Evolutionary conservation across 2,888 invertebrate species (phyloP).

Genomic region (Plagodis dolabraria): DNA sequence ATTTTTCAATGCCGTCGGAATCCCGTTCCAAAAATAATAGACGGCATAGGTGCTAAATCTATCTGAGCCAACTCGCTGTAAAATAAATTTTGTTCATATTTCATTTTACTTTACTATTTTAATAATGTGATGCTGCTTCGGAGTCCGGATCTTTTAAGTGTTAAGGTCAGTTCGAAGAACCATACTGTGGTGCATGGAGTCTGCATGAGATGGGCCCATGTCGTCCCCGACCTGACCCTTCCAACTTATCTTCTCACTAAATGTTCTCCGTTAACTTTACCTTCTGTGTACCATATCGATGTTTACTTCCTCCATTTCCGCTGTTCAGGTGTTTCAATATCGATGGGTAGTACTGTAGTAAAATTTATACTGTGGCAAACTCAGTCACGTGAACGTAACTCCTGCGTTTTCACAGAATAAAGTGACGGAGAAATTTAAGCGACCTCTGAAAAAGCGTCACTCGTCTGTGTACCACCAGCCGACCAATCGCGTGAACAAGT

Average conservation of each 20-base stretch:
- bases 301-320: constrained; percentile 32
- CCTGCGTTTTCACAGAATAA: constrained; percentile 87
- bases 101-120: constrained; percentile 66
- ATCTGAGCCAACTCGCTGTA: constrained; percentile 22
- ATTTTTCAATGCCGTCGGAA: constrained; percentile 23
- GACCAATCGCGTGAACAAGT: constrained; percentile 96
- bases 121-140: constrained; percentile 83
- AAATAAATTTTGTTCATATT: constrained; percentile 54
- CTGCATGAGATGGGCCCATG: constrained; percentile 72
- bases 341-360: constrained; percentile 45
- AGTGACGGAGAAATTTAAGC: constrained; percentile 94
- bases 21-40: constrained; percentile 12
- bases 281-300: constrained; percentile 39
- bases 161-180: constrained; percentile 78
- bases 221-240: constrained; percentile 53
- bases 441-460: constrained; percentile 94
- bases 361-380: constrained; percentile 21
- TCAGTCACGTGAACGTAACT: constrained; percentile 47
- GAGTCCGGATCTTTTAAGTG: constrained; percentile 78
- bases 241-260: constrained; percentile 41
- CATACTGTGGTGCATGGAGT: constrained; percentile 70
- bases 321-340: constrained; percentile 31
- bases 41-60: constrained; percentile 21
- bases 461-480: constrained; percentile 95
- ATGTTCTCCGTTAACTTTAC: constrained; percentile 45